Base-by-base conservation (phyloP, 2,797 vertebrate genomes). In the Sebastes itinus region DNA sequence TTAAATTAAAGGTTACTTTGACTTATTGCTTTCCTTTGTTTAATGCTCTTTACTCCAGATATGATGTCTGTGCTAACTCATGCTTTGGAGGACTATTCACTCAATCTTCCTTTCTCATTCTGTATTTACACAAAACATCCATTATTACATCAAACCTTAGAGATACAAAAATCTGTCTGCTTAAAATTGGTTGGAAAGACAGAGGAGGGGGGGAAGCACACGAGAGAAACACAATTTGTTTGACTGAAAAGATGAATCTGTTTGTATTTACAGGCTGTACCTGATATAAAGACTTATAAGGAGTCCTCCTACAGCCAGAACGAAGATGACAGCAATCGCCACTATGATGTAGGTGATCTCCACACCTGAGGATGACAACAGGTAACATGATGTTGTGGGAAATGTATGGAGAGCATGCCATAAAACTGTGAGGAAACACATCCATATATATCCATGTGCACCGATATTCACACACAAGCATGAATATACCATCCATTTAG, bases 281-380 rank as follows among this genome's bases (percentile, higher is more conserved):
- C 96, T 96, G 86, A 97, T 88, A 14, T 92, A 92, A 55, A 96
- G 60, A 87, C 89, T 92, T 73, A 96, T 70, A 20, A 78, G 80
- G 30, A 96, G 81, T 22, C 92, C 93, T 75, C 82, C 89, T 5
- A 95, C 22, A 78, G 92, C 94, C 74, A 97, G 80, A 83, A 69
- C 52, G 52, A 95, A 77, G 82, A 95, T 85, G 71, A 95, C 91
- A 69, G 85, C 90, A 75, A 96, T 89, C 22, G 94, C 93, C 49
- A 95, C 93, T 16, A 97, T 90, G 80, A 96, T 93, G 81, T 94
- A 94, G 71, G 88, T 94, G 79, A 96, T 72, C 89, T 96, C 95
- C 91, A 97, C 94, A 90, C 95, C 96, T 97, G 80, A 63, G 72
- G 83, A 87, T 64, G 63, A 92, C 55, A 87, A 65, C 66, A 82